Evolutionary conservation across 1,140 invertebrate species (phyloP).

Genomic region (Drosophila simulans): DNA sequence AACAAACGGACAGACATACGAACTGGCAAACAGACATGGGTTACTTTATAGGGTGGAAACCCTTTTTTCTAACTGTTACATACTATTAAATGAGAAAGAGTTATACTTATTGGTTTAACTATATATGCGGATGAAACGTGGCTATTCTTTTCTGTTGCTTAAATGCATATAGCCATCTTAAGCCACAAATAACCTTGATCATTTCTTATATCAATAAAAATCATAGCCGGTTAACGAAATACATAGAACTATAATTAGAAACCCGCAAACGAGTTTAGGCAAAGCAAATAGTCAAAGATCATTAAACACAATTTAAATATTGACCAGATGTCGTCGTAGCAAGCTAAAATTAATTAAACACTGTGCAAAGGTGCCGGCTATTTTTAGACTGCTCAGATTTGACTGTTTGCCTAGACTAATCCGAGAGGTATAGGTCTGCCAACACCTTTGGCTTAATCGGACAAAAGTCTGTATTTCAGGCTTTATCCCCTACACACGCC

Average conservation of each 20-base stretch:
- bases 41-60: too few relatives aligned
- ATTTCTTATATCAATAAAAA: not conserved
- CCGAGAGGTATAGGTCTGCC: constrained; percentile 16
- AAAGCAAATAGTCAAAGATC: not conserved
- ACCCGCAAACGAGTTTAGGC: not conserved
- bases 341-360: constrained; percentile 17
- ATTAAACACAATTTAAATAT: constrained; percentile 4
- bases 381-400: constrained; percentile 15
- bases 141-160: not conserved
- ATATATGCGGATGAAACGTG: too few relatives aligned
- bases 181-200: not conserved
- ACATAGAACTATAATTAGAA: constrained; percentile 2
- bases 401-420: constrained; percentile 23
- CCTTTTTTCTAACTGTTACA: too few relatives aligned
- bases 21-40: too few relatives aligned
- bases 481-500: constrained; percentile 26
- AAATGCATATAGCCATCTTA: not conserved
- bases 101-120: too few relatives aligned
- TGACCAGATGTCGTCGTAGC: not conserved
- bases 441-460: constrained; percentile 37
- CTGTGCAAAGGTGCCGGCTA: constrained; percentile 9
- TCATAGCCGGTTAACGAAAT: not conserved
- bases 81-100: too few relatives aligned
- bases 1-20: too few relatives aligned
- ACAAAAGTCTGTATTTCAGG: constrained; percentile 24